Conservation (phyloP, 2,113 vertebrate species). For the Panthera leo region DNA sequence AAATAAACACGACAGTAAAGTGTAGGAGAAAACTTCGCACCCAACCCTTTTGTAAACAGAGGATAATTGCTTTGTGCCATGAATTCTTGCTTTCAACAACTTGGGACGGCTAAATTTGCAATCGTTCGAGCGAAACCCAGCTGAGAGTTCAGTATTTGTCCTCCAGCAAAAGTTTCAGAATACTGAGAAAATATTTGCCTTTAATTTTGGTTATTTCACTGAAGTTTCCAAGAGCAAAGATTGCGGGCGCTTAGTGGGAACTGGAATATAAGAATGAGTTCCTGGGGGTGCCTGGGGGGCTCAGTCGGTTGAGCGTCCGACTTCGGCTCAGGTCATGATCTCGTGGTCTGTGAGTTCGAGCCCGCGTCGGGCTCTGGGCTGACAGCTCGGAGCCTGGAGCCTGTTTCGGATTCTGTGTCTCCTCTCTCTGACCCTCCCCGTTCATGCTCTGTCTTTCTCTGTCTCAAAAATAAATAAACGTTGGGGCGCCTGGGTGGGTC, state of each 20-base stretch:
- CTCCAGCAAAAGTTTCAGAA: neutral
- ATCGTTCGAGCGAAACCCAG: neutral
- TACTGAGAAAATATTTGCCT: slow-evolving; percentile 28
- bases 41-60: neutral
- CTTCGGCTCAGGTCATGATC: too few relatives aligned
- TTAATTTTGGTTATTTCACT: slow-evolving; percentile 21
- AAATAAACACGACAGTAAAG: neutral
- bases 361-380: too few relatives aligned
- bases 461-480: too few relatives aligned
- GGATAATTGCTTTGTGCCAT: neutral
- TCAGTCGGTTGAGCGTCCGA: too few relatives aligned
- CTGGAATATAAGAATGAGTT: neutral
- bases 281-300: too few relatives aligned
- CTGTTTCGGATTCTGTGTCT: too few relatives aligned
- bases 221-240: neutral
- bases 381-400: too few relatives aligned
- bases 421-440: too few relatives aligned
- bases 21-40: neutral
- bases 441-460: too few relatives aligned
- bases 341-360: too few relatives aligned
- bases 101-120: neutral
- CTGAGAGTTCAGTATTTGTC: neutral
- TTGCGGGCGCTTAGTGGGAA: neutral
- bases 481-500: too few relatives aligned
- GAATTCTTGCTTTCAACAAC: neutral